These are phyloP conservation scores for Theodoxus fluviatilis DNA, from an alignment of 2,888 invertebrate species.

Conservation along the genomic window DNA sequence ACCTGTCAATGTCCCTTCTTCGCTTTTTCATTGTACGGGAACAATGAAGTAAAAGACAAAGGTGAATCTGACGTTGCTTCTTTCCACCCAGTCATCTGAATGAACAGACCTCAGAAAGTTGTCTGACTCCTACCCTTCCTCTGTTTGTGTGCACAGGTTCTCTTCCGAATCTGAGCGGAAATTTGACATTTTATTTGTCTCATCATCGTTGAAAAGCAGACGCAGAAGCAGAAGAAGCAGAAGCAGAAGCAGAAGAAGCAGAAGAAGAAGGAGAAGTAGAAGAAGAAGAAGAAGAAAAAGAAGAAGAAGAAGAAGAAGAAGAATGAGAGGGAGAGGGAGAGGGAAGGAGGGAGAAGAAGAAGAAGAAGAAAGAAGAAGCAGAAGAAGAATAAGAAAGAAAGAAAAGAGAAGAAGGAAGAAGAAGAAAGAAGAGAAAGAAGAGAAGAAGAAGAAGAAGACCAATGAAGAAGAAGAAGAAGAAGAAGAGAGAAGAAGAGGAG, in stretches of 20 bases:
- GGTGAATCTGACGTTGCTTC: no score
- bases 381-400: conserved; percentile 1
- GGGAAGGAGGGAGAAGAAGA: not conserved
- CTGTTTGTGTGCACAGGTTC: no score
- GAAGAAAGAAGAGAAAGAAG: not conserved
- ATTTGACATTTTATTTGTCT: not conserved
- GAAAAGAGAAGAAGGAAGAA: conserved; percentile 8
- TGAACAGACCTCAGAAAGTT: no score
- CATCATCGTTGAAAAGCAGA: not conserved
- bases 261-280: not conserved
- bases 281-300: not conserved
- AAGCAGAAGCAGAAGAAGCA: not conserved
- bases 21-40: no score
- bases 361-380: conserved; percentile 9
- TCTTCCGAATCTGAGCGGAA: no score
- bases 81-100: no score
- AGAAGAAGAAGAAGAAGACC: no score
- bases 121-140: no score
- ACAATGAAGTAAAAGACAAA: not conserved
- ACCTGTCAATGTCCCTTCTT: no score
- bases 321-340: not conserved
- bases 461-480: no score
- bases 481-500: no score
- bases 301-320: not conserved
- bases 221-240: not conserved